Evolutionary conservation across 1,140 invertebrate species (phyloP).

Genomic region (Drosophila watanabei): DNA sequence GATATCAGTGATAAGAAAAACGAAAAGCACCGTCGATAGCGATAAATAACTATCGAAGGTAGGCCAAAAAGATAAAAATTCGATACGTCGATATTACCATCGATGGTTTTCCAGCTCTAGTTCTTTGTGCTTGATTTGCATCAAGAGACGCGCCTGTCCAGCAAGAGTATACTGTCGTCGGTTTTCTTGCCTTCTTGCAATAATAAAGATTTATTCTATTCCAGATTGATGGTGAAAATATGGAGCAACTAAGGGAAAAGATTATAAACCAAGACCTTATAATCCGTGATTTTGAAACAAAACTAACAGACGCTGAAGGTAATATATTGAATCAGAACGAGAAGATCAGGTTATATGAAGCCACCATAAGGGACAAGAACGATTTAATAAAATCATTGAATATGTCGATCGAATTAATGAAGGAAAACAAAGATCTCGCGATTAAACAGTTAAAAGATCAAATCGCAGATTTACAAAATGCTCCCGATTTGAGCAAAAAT

Average conservation of each 20-base stretch:
- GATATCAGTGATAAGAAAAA: no score
- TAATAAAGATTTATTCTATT: not conserved
- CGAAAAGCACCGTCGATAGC: no score
- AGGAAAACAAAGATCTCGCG: not conserved
- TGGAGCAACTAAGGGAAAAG: not conserved
- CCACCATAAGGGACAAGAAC: not conserved
- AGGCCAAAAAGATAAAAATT: no score
- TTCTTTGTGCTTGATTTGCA: not conserved
- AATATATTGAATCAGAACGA: not conserved
- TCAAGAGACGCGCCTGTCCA: not conserved
- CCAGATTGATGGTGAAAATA: not conserved
- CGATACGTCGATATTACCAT: no score
- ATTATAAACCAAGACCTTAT: not conserved
- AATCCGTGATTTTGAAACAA: not conserved
- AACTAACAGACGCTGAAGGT: not conserved
- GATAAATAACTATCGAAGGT: no score
- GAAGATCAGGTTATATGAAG: slow-evolving; percentile 5
- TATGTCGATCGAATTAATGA: not conserved
- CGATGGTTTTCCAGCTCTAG: no score
- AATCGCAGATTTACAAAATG: not conserved
- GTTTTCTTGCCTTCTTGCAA: not conserved
- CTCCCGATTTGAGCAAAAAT: not conserved
- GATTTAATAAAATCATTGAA: not conserved
- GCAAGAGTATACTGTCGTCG: not conserved
- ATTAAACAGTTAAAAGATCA: not conserved